Base-by-base conservation (phyloP, 2,888 invertebrate species). In the Tetragonula carbonaria region DNA sequence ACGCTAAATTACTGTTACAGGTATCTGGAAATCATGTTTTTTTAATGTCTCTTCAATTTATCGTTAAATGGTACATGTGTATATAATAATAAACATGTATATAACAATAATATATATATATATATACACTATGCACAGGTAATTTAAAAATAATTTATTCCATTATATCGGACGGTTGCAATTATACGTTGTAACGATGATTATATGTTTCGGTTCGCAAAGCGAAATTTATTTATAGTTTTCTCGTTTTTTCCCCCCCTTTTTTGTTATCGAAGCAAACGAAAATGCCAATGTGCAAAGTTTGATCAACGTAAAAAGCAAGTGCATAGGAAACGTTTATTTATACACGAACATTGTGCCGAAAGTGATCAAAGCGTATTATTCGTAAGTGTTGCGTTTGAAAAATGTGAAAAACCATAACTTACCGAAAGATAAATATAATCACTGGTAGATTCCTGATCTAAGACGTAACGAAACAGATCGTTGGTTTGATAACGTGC, bases 401-500 rank as follows among this genome's bases (percentile, higher is more conserved):
- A 74, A 65, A 51, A 74, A 79, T 38, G 23, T 70, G 18, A 21
- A 16, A 33, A 23, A 28, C 45, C 13, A 18, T 28, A n/a, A 75
- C 82, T 82, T 70, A 82, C 82, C 81, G 51, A 33, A 33, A 50
- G 8, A 68, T 8, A 23, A 11, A 23, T 57, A 76, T 14, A 59
- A 67, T 14, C 16, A n/a, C 59, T 16, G 28, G 45, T 28, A n/a
- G 38, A 59, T 68, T n/a, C 11, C 11, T 66, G 23, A n/a, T 66
- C 8, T 74, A 53, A n/a, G 18, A 51, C 21, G 45, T 16, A n/a
- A 57, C 16, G 50, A 4, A 16, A 28, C 4, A 50, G 74, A 51
- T 11, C 33, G 67, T 83, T 6, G 55, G 53, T 77, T 68, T n/a
- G 68, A 50, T 63, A 77, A 67, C 82, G 63, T 77, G 82, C 23